Conservation (phyloP, 64 coral and sea anemone species). For the Stylophora pistillata region DNA sequence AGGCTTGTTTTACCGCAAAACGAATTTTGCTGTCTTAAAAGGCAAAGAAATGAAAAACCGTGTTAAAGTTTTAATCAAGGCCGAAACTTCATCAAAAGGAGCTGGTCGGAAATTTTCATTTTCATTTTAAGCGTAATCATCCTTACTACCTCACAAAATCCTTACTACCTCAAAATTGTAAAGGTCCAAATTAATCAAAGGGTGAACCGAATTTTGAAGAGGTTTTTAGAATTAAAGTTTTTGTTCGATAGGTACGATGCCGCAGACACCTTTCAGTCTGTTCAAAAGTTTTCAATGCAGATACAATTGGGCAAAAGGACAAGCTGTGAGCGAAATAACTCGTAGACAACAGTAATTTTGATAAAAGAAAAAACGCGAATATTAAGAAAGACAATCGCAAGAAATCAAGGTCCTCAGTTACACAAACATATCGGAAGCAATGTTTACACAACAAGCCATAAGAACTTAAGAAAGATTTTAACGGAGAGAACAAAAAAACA, state of each 20-base stretch:
- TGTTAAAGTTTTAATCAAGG: slow-evolving; percentile 11
- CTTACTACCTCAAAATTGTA: neutral
- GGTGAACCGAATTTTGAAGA: neutral
- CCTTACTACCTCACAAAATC: neutral
- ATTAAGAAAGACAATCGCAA: slow-evolving; percentile 6
- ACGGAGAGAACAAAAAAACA: neutral
- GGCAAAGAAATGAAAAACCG: slow-evolving; percentile 1
- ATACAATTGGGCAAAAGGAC: neutral
- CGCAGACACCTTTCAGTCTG: neutral
- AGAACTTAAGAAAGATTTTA: slow-evolving; percentile 43
- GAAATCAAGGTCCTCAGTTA: slow-evolving; percentile 6
- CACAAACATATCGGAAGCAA: slow-evolving; percentile 15
- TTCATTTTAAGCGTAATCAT: slow-evolving; percentile 11
- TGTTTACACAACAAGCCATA: slow-evolving; percentile 22
- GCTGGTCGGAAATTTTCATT: neutral
- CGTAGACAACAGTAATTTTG: neutral
- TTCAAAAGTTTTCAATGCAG: neutral
- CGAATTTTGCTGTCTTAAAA: neutral
- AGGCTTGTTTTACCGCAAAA: neutral
- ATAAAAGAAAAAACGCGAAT: slow-evolving; percentile 3
- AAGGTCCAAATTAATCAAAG: slow-evolving; percentile 10
- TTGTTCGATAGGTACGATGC: neutral
- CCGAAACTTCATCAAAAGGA: neutral
- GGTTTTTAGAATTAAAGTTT: neutral
- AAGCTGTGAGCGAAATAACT: neutral